Evolutionary conservation across 2,797 vertebrate genomes (phyloP), one percentile per base, ranked within the genome.

Genomic region (Denticeps clupeoides): DNA sequence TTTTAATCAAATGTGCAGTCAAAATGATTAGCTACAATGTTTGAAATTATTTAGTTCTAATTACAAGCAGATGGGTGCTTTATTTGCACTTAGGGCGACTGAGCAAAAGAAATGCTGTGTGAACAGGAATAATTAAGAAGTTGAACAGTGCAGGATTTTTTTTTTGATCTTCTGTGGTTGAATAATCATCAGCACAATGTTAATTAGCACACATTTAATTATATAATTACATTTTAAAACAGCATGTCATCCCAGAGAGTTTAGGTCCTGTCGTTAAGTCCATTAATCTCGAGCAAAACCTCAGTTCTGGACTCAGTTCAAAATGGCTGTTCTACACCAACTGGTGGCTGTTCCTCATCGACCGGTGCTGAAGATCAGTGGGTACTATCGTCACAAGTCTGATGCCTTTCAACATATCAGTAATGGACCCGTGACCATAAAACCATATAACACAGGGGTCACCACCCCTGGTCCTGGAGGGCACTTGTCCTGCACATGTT

Each of bases 1-100:
- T 86, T 94, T 93, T 96, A 96, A 97, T 95, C 84, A 89, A 92
- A 96, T 93, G 91, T 94, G 90, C 90, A 95, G 89, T 93, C 90
- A 91, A 90, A 94, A 93, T 88, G 87, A 95, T 93, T 89, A 94
- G 90, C 86, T 89, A 79, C 87, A 83, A 88, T 82, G 85, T 88
- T 85, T 83, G 89, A 89, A 93, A 95, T 96, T 90, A 96, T 93
- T 93, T 92, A 89, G 87, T 90, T 90, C 90, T 97, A 97, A 97
- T 97, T 97, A 95, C 91, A 84, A 93, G 90, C 93, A 97, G 93
- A 97, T 95, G 93, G 93, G 86, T 85, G 77, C 87, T 97, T 95
- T 94, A 96, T 97, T 90, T 93, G 90, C 92, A 97, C 92, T 93
- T 91, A 93, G 89, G 93, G 92, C 88, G 82, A 84, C 84, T 81